phyloP scores from a whole-genome alignment of 2,113 vertebrate genomes.

The Vulpes vulpes region DNA sequence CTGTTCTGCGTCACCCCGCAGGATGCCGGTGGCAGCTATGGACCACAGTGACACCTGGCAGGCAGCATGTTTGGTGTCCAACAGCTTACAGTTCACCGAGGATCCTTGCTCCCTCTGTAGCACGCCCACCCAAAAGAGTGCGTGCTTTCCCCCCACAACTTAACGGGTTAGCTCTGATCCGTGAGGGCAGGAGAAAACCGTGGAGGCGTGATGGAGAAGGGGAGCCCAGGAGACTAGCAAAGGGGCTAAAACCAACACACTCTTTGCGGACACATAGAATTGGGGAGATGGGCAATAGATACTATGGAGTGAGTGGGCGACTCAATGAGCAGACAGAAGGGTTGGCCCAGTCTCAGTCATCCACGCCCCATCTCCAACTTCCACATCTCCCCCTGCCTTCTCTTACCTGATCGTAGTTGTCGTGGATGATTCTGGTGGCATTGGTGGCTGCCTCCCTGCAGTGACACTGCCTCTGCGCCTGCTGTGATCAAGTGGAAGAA shows the following conservation, averaged over 20 bases:
- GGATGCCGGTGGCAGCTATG: accelerated
- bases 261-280: not conserved
- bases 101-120: not conserved
- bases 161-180: not conserved
- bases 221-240: not conserved
- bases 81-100: not conserved
- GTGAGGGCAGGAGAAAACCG: not conserved
- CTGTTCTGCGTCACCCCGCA: too few relatives aligned
- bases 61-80: accelerated
- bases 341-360: accelerated
- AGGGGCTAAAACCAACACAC: not conserved
- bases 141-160: not conserved
- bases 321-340: not conserved
- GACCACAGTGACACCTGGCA: not conserved
- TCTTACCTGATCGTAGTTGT: slow-evolving; percentile 85
- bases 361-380: not conserved
- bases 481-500: not conserved
- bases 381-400: not conserved
- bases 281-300: not conserved
- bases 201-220: not conserved
- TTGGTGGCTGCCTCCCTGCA: slow-evolving; percentile 82
- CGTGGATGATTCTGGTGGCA: slow-evolving; percentile 79
- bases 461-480: slow-evolving; percentile 52
- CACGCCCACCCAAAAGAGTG: not conserved
- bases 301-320: not conserved